A percentile compares a stretch with the other conserved stretches of the same genome.
These are phyloP conservation scores for Yasuhikotakia modesta DNA, from an alignment of 2,797 vertebrate species.

Conservation along the genomic window DNA sequence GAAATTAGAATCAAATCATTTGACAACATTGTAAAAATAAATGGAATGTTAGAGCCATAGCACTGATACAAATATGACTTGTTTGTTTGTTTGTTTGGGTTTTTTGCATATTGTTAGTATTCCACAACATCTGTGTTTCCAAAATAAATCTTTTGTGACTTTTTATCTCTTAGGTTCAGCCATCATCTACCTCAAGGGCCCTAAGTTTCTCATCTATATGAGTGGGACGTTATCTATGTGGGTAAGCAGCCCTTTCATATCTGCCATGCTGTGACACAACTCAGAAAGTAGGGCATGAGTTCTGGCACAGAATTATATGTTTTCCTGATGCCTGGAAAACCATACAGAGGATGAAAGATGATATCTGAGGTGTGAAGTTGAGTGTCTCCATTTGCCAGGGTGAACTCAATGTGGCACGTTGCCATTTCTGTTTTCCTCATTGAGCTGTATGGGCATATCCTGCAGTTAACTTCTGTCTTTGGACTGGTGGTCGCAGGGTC, in stretches of 20 bases:
- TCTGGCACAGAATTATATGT: not conserved
- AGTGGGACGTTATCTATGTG: constrained; percentile 82
- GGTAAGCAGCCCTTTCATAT: constrained; percentile 70
- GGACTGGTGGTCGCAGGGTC: constrained; percentile 80
- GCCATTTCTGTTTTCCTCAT: constrained; percentile 81
- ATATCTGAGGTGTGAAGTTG: not conserved
- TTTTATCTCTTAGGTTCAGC: constrained; percentile 68
- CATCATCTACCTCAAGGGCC: constrained; percentile 76
- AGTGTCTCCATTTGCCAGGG: constrained; percentile 66
- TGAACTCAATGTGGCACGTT: constrained; percentile 82
- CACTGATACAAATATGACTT: not conserved
- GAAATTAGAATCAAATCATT: not conserved
- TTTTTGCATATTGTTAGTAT: too few species aligned
- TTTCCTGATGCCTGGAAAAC: not conserved
- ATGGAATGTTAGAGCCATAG: too few species aligned
- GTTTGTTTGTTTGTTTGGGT: not conserved
- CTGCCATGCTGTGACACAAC: not conserved
- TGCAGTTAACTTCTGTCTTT: constrained; percentile 78
- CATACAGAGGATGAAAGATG: not conserved
- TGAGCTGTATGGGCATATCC: constrained; percentile 75
- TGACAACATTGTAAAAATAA: not conserved
- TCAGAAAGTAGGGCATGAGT: not conserved
- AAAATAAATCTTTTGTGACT: not conserved
- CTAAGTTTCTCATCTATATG: constrained; percentile 79
- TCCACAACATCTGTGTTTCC: not conserved